A percentile compares a stretch with the other conserved stretches of the same genome.
Evolutionary conservation across 1,140 invertebrate species (phyloP).

Genomic region (Achatina immaculata): DNA sequence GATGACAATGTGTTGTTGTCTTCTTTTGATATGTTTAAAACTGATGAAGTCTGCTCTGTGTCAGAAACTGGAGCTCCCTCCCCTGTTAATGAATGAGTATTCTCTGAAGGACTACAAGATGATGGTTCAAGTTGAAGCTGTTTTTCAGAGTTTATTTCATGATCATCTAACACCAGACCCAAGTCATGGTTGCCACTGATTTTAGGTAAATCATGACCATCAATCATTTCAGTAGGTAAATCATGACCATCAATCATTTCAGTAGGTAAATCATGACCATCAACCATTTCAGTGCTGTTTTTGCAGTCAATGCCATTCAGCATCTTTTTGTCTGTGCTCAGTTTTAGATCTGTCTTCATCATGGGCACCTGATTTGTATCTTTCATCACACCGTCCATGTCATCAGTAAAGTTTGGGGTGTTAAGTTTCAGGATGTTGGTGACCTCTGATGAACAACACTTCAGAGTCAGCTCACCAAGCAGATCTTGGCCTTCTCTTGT

Average conservation of each 20-base stretch:
- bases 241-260: not conserved
- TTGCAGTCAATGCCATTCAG: not conserved
- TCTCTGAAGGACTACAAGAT: not conserved
- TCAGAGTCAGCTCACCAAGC: not conserved
- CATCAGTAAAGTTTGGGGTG: not conserved
- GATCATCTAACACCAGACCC: not conserved
- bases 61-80: not conserved
- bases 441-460: not conserved
- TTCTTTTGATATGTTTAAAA: not conserved
- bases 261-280: not conserved
- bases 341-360: not conserved
- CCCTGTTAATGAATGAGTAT: not conserved
- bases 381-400: not conserved
- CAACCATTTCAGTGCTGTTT: not conserved
- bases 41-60: not conserved
- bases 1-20: not conserved
- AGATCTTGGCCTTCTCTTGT: not conserved
- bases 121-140: not conserved
- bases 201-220: not conserved
- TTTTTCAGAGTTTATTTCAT: not conserved
- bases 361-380: not conserved
- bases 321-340: not conserved
- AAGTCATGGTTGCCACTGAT: not conserved
- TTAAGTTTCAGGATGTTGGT: not conserved
- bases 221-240: not conserved